Evolutionary conservation across 2,797 vertebrate genomes (phyloP).

Genomic region (Parauchenoglanis punctatus): DNA sequence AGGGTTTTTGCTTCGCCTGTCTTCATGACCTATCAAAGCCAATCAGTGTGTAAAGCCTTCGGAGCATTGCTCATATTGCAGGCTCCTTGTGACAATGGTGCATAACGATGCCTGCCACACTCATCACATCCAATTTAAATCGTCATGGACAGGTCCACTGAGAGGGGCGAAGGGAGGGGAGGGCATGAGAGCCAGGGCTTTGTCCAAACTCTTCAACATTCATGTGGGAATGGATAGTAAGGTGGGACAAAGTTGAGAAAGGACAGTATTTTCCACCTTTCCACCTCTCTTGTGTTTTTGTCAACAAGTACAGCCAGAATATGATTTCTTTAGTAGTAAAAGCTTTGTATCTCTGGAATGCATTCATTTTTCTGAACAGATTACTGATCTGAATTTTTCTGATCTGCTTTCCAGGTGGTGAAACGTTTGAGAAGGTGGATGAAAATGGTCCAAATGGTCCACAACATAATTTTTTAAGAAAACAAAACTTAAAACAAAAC

Average conservation of each 20-base stretch:
- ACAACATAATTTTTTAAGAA: background rate
- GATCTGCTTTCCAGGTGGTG: background rate
- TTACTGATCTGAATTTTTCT: background rate
- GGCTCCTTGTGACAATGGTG: constrained; percentile 71
- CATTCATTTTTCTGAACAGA: constrained; percentile 62
- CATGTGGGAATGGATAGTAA: constrained; percentile 39
- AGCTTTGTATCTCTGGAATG: background rate
- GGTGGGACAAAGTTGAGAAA: constrained; percentile 8
- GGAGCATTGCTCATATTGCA: constrained; percentile 71
- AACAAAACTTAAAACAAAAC: background rate
- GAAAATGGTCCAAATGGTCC: background rate
- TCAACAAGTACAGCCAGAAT: background rate
- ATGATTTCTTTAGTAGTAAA: background rate
- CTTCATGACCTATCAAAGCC: constrained; percentile 95
- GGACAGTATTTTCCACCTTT: constrained; percentile 18
- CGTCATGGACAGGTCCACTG: constrained; percentile 67
- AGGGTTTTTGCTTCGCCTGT: constrained; percentile 82
- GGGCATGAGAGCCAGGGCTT: constrained; percentile 20
- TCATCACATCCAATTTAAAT: constrained; percentile 99
- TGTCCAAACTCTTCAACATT: constrained; percentile 46
- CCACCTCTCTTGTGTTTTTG: background rate
- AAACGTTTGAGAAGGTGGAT: background rate
- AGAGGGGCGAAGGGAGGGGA: constrained; percentile 30
- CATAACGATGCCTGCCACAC: constrained; percentile 82
- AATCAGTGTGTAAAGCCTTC: constrained; percentile 85